Evolutionary conservation across 2,888 invertebrate genomes (phyloP).

Genomic region (Lordiphosa fenestrarum): DNA sequence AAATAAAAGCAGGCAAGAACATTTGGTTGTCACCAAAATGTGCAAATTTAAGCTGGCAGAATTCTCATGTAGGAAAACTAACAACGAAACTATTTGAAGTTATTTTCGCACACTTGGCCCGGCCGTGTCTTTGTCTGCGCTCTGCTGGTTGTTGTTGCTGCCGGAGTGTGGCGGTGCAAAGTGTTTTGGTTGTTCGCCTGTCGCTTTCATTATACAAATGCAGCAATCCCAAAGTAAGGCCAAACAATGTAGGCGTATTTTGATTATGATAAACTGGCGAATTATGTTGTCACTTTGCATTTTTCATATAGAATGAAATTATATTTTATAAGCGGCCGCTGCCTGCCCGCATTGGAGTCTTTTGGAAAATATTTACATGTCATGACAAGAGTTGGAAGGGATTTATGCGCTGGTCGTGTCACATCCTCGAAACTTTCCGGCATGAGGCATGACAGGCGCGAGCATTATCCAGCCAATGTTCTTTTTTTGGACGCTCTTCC

Average conservation of each 20-base stretch:
- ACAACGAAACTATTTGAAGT: constrained; percentile 67
- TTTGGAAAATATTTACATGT: constrained; percentile 67
- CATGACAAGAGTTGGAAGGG: constrained; percentile 64
- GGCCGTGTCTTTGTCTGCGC: constrained; percentile 55
- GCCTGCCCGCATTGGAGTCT: constrained; percentile 18
- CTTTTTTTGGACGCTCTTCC: constrained; percentile 26
- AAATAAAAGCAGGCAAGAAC: constrained; percentile 29
- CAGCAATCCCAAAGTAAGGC: constrained; percentile 41
- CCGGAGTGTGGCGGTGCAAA: constrained; percentile 58
- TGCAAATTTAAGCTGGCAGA: background rate
- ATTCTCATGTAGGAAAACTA: constrained; percentile 4
- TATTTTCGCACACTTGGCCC: constrained; percentile 73
- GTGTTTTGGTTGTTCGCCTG: constrained; percentile 57
- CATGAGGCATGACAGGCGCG: constrained; percentile 54
- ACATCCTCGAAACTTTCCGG: constrained; percentile 47
- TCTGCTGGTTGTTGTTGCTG: constrained; percentile 31
- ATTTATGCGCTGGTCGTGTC: constrained; percentile 57
- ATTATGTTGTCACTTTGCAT: constrained; percentile 78
- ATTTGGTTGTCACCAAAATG: background rate
- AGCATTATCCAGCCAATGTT: constrained; percentile 14
- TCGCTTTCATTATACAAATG: constrained; percentile 65
- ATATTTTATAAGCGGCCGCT: constrained; percentile 66
- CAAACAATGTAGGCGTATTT: constrained; percentile 72
- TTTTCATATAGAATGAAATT: constrained; percentile 76
- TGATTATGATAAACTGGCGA: constrained; percentile 79